Percentiles rank a stretch among this genome's conserved stretches.
These are phyloP conservation scores for Lathamus discolor DNA, from an alignment of 2,113 vertebrate genomes.

Conservation along the genomic window DNA sequence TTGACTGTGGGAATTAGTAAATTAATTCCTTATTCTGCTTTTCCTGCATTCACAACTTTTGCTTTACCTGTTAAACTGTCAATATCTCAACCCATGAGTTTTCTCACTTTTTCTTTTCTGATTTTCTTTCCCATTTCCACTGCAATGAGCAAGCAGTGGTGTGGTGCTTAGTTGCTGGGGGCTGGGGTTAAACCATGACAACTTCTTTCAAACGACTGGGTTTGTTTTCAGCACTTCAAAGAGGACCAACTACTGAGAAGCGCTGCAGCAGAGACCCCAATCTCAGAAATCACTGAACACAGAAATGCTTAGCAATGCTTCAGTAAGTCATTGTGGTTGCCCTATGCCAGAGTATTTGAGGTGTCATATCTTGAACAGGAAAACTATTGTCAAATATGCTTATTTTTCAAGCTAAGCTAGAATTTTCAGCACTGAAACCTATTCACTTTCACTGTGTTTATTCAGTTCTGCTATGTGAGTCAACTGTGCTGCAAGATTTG, in stretches of 20 bases:
- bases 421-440: neutral
- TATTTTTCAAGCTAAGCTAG: neutral
- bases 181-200: neutral
- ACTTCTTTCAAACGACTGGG: neutral
- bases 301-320: neutral
- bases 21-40: neutral
- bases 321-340: neutral
- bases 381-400: neutral
- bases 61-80: neutral
- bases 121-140: neutral
- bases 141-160: neutral
- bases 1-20: neutral
- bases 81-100: rapidly evolving
- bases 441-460: neutral
- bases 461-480: neutral
- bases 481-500: neutral
- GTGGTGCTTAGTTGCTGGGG: neutral
- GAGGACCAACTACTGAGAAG: neutral
- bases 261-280: neutral
- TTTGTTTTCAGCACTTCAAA: neutral
- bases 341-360: neutral
- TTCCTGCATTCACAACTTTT: neutral
- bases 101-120: neutral
- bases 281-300: neutral
- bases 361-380: neutral